phyloP scores from a whole-genome alignment of 2,113 vertebrate genomes.

The Vanacampus margaritifer region DNA sequence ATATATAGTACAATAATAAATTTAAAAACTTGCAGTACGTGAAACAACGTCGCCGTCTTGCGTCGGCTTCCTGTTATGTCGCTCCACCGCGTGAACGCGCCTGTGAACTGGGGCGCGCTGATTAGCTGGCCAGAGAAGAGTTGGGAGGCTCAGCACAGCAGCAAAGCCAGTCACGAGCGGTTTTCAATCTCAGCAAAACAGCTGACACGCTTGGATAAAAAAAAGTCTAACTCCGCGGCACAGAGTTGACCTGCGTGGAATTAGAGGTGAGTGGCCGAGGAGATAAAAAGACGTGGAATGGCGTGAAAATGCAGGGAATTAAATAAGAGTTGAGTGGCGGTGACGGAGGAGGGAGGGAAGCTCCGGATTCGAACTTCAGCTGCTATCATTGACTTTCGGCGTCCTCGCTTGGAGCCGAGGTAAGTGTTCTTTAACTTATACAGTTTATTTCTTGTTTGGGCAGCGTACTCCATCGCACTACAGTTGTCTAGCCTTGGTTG shows the following conservation, averaged over 20 bases:
- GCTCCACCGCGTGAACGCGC: slow-evolving; percentile 50
- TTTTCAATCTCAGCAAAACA: slow-evolving; percentile 24
- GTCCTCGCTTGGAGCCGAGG: slow-evolving; percentile 45
- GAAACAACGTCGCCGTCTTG: not conserved
- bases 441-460: slow-evolving; percentile 10
- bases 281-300: slow-evolving; percentile 25
- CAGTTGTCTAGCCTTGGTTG: slow-evolving; percentile 1
- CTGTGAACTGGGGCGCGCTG: slow-evolving; percentile 61
- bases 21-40: not conserved
- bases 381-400: slow-evolving; percentile 33
- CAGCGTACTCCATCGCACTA: slow-evolving; percentile 15
- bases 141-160: slow-evolving; percentile 44
- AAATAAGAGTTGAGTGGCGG: slow-evolving; percentile 36
- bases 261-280: slow-evolving; percentile 25
- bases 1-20: accelerated
- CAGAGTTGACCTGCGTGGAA: slow-evolving; percentile 23
- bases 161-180: slow-evolving; percentile 2
- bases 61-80: slow-evolving; percentile 27
- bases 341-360: slow-evolving; percentile 15
- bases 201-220: slow-evolving; percentile 22
- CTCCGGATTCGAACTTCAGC: slow-evolving; percentile 11
- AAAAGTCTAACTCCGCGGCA: slow-evolving; percentile 7
- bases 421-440: slow-evolving; percentile 39
- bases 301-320: slow-evolving; percentile 53
- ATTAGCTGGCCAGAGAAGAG: slow-evolving; percentile 63